Evolutionary conservation across 1,140 invertebrate species (phyloP), one percentile per base, ranked within the genome.

Genomic region (Radopholus similis): DNA sequence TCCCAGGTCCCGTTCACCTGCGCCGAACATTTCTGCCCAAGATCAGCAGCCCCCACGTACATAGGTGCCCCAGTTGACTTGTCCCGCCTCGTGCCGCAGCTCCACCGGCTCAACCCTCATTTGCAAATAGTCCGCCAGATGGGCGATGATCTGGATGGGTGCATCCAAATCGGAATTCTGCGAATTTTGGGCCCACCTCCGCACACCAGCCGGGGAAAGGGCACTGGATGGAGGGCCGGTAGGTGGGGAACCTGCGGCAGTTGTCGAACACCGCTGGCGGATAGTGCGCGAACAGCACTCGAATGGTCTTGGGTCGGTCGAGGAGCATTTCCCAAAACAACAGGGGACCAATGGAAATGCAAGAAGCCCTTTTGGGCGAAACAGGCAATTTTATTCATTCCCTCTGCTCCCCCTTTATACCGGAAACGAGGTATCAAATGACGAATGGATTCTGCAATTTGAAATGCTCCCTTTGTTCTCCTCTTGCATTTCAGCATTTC

Each of bases 151-250:
- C 71, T 72, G 26, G 57, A 60, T 23, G 37, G 53, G 30, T n/a
- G 15, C 18, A 74, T 21, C 26, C 32, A 40, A 34, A 3, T 21
- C 6, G n/a, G 18, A 44, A 51, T 68, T 28, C 8, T 60, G 3
- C 13, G 9, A 32, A 35, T 37, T 21, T 23, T 62, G 26, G 13
- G 13, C 32, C n/a, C n/a, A 71, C 71, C 53, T 72, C 71, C 5
- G 74, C 62, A 55, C 71, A 72, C 71, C 71, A 72, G 13, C 71
- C 71, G 26, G 71, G 71, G 37, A 72, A 72, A 1, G 71, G 71
- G 32, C 71, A 72, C 18, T 42, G 30, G 34, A 74, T 13, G 26
- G 68, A 68, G n/a, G 71, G 71, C 5, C 47, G 67, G 15, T 42
- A 9, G 8, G 72, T 72, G 11, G 71, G 71, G 55, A 72, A 72